Percentiles rank a stretch among this genome's conserved stretches.
Conservation (phyloP, 2,113 vertebrate species). For the Dipodomys stephensi region DNA sequence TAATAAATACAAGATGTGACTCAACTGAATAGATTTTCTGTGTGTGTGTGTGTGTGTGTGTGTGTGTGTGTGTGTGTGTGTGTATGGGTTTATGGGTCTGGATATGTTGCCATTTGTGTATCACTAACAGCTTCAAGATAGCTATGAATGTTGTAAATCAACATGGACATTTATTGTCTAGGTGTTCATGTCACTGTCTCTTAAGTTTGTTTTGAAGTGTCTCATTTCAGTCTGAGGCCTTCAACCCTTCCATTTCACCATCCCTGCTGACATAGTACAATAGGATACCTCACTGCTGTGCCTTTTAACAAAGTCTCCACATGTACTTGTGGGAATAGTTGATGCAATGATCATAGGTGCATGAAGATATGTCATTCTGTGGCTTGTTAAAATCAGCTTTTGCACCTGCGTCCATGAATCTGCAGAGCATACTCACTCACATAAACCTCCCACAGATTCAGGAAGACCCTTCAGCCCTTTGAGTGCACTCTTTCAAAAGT, state of each 20-base stretch:
- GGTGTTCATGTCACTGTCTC: neutral
- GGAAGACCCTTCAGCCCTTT: neutral
- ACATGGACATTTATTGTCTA: neutral
- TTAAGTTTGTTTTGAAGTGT: neutral
- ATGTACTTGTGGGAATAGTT: neutral
- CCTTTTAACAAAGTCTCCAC: neutral
- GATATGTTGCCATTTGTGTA: neutral
- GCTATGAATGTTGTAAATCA: neutral
- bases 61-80: neutral
- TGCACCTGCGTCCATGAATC: conserved; percentile 39
- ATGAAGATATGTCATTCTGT: conserved; percentile 11
- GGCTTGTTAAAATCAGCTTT: conserved; percentile 55
- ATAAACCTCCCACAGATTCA: neutral
- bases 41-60: neutral
- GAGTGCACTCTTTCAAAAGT: neutral
- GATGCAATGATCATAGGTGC: neutral
- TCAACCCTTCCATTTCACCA: neutral
- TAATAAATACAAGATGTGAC: neutral
- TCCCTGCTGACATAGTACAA: neutral
- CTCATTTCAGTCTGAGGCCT: neutral
- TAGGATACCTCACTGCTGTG: neutral
- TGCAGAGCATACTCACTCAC: neutral
- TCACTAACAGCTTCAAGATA: neutral
- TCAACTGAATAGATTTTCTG: neutral
- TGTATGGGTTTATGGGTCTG: neutral